These are phyloP conservation scores for Torymus tubicola DNA, from an alignment of 2,888 invertebrate species.

Conservation along the genomic window DNA sequence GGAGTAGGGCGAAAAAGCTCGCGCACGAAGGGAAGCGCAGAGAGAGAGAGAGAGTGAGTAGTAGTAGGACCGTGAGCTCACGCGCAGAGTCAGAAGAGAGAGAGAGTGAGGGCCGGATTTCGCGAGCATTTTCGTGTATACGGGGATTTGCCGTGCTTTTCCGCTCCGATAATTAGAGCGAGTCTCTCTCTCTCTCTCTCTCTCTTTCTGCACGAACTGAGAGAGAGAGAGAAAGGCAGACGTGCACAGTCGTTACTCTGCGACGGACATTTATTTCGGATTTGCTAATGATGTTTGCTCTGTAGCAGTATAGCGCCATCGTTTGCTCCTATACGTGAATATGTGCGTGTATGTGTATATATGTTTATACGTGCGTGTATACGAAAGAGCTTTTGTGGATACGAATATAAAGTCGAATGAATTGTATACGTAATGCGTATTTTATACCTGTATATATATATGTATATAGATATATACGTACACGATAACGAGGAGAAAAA, in stretches of 20 bases:
- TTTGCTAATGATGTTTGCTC: constrained; percentile 52
- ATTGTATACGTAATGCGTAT: no score
- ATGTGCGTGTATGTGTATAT: no score
- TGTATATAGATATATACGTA: no score
- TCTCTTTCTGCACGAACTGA: not conserved
- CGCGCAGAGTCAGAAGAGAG: not conserved
- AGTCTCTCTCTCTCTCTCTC: not conserved
- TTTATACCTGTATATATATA: no score
- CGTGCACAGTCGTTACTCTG: constrained; percentile 22
- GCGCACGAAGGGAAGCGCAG: not conserved
- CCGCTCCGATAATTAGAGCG: constrained; percentile 47
- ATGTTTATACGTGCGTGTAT: no score
- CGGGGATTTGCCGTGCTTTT: constrained; percentile 37
- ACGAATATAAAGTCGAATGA: no score
- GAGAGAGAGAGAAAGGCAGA: not conserved
- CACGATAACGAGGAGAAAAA: no score
- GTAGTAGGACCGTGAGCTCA: not conserved
- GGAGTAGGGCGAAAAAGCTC: constrained; percentile 20
- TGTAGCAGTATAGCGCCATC: not conserved
- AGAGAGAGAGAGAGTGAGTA: constrained; percentile 10
- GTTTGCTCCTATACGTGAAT: not conserved
- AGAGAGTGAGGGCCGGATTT: constrained; percentile 26
- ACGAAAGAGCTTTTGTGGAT: no score
- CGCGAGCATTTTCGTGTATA: constrained; percentile 4
- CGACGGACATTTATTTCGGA: constrained; percentile 47